Evolutionary conservation across 2,888 invertebrate species (phyloP).

Genomic region (Drosophila mulleri): DNA sequence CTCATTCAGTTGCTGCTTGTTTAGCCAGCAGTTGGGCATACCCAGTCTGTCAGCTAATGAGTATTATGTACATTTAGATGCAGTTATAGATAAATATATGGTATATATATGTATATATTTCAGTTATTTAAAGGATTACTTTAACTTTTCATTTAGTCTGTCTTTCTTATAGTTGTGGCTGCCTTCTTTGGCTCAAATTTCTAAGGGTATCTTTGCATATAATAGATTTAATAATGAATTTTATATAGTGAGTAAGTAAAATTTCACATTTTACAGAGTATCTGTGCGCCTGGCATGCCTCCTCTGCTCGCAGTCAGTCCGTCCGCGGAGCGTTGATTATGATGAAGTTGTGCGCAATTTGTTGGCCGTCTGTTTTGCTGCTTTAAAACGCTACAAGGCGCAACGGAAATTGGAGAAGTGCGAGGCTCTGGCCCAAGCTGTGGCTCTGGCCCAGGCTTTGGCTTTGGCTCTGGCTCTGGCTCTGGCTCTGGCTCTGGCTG

Average conservation of each 20-base stretch:
- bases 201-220: background rate
- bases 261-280: constrained; percentile 22
- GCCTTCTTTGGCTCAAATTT: background rate
- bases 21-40: background rate
- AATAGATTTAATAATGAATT: no score
- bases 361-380: constrained; percentile 77
- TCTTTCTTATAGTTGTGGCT: background rate
- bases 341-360: constrained; percentile 83
- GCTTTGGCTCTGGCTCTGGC: background rate
- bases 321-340: constrained; percentile 64
- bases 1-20: background rate
- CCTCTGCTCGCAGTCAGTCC: constrained; percentile 31
- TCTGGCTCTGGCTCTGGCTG: background rate
- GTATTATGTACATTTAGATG: background rate
- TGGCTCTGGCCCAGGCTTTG: background rate
- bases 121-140: background rate
- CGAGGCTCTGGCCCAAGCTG: constrained; percentile 36
- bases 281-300: background rate
- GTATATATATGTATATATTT: background rate
- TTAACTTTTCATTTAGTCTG: background rate
- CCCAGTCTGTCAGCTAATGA: background rate
- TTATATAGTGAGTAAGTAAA: no score
- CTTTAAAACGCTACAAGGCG: constrained; percentile 68
- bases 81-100: accelerated
- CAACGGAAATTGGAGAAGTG: constrained; percentile 77